phyloP scores from a whole-genome alignment of 2,888 invertebrate genomes.

The Troides aeacus region DNA sequence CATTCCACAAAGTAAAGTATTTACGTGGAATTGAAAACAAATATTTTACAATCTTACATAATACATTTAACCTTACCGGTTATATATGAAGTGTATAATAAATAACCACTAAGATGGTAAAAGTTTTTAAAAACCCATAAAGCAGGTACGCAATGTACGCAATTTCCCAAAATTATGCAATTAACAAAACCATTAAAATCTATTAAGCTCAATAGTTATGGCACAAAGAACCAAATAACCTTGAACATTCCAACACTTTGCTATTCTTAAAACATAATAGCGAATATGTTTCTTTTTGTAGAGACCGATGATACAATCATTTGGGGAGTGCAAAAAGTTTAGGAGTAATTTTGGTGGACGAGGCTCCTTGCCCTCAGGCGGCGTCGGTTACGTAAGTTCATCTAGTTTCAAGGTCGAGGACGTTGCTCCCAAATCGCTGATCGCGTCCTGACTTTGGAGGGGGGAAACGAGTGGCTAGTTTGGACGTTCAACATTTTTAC shows the following conservation, averaged over 20 bases:
- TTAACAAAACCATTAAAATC: neutral
- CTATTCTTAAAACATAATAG: constrained; percentile 23
- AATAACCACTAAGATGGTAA: neutral
- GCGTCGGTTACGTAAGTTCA: constrained; percentile 76
- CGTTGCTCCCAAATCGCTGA: constrained; percentile 79
- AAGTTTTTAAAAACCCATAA: neutral
- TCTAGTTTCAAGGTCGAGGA: constrained; percentile 79
- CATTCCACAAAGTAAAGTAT: neutral
- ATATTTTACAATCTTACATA: neutral
- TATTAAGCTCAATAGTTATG: neutral
- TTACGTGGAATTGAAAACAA: neutral
- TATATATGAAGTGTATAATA: neutral
- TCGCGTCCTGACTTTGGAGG: constrained; percentile 69
- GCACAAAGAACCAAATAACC: constrained; percentile 10
- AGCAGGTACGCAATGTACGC: neutral
- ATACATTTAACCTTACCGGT: neutral
- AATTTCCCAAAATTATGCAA: neutral
- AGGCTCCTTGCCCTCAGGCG: constrained; percentile 65
- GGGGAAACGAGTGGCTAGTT: constrained; percentile 51
- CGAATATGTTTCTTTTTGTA: constrained; percentile 30
- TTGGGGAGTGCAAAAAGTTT: constrained; percentile 69
- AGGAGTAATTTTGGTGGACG: constrained; percentile 67
- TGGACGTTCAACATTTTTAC: constrained; percentile 57
- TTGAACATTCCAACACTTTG: constrained; percentile 23
- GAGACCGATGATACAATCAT: constrained; percentile 48